These are phyloP conservation scores for Agriopis aurantiaria DNA, from an alignment of 2,888 invertebrate genomes.

Conservation along the genomic window DNA sequence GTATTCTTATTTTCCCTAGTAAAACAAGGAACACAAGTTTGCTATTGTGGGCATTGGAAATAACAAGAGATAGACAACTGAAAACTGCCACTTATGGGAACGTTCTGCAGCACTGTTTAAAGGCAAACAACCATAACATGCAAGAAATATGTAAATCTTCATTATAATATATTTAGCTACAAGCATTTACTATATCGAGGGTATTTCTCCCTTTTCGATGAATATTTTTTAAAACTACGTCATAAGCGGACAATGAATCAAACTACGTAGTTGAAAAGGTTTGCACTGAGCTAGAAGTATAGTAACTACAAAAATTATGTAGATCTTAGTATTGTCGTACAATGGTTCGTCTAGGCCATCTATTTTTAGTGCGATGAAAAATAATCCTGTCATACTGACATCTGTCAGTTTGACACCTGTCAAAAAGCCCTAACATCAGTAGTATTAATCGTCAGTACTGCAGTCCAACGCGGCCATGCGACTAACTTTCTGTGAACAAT, in stretches of 20 bases:
- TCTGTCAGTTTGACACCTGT: too few relatives aligned
- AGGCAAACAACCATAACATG: constrained; percentile 1
- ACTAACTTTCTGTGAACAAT: too few relatives aligned
- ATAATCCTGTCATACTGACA: too few relatives aligned
- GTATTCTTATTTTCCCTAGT: too few relatives aligned
- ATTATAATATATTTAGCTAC: constrained; percentile 32
- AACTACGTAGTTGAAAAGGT: constrained; percentile 10
- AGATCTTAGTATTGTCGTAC: background rate
- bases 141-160: constrained; percentile 13
- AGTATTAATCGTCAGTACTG: too few relatives aligned
- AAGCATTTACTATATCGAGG: constrained; percentile 21
- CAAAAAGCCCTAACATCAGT: too few relatives aligned
- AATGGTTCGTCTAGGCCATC: too few relatives aligned
- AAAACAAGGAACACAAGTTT: too few relatives aligned
- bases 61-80: background rate
- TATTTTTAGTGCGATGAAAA: too few relatives aligned
- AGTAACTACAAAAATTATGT: background rate
- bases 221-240: constrained; percentile 23
- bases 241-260: constrained; percentile 43
- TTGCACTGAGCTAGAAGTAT: constrained; percentile 11
- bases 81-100: background rate
- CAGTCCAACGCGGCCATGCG: too few relatives aligned
- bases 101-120: background rate
- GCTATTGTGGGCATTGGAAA: background rate
- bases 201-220: constrained; percentile 24